Conservation (phyloP, 2,888 invertebrate species). For the Napeogenes inachia region DNA sequence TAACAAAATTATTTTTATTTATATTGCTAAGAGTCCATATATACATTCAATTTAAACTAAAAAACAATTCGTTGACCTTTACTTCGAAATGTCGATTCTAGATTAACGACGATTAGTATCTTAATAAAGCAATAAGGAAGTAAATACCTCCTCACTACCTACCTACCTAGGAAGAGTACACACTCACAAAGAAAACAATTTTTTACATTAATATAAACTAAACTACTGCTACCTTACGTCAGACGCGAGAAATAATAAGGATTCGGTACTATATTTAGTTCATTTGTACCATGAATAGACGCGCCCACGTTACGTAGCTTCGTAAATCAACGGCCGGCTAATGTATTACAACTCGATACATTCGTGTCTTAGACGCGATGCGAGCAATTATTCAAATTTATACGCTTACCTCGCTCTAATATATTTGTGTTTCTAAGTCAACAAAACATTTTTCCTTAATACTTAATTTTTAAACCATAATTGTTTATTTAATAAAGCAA, state of each 20-base stretch:
- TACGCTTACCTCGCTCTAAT: slow-evolving; percentile 1
- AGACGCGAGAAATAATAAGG: slow-evolving; percentile 71
- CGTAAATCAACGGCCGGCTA: slow-evolving; percentile 73
- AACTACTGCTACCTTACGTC: slow-evolving; percentile 58
- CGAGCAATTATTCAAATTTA: slow-evolving; percentile 19
- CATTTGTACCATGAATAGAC: slow-evolving; percentile 73
- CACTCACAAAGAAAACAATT: slow-evolving; percentile 15
- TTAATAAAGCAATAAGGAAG: slow-evolving; percentile 12
- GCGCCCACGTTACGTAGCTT: slow-evolving; percentile 64
- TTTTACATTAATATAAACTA: slow-evolving; percentile 51
- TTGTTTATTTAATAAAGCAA: too few species aligned
- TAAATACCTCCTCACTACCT: slow-evolving; percentile 8
- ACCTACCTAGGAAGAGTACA: slow-evolving; percentile 6
- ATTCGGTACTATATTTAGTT: slow-evolving; percentile 74
- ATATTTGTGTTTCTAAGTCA: neutral
- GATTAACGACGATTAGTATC: neutral
- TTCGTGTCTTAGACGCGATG: slow-evolving; percentile 22
- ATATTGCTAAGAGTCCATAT: too few species aligned
- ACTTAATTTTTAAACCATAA: neutral
- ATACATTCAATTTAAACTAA: neutral
- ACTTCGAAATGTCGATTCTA: neutral
- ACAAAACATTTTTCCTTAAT: neutral
- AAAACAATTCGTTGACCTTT: neutral
- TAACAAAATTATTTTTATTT: too few species aligned
- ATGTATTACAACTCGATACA: slow-evolving; percentile 68